These are phyloP conservation scores for Ptychoptera albimana DNA, from an alignment of 2,888 invertebrate species.

Conservation along the genomic window DNA sequence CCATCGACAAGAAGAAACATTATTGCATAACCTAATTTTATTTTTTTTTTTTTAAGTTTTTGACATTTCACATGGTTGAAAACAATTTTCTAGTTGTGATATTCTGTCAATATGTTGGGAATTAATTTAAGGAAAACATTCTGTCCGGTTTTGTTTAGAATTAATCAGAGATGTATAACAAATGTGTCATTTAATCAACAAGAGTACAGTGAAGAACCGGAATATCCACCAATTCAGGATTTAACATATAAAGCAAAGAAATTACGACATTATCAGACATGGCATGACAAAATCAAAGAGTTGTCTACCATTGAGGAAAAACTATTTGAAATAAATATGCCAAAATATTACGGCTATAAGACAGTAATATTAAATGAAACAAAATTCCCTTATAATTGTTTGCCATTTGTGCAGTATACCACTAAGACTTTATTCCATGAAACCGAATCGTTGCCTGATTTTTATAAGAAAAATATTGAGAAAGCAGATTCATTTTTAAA, in stretches of 20 bases:
- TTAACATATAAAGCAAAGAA: constrained; percentile 34
- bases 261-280: constrained; percentile 30
- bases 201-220: constrained; percentile 25
- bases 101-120: not conserved
- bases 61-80: too few relatives aligned
- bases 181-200: not conserved
- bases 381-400: constrained; percentile 44
- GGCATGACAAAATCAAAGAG: constrained; percentile 42
- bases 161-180: not conserved
- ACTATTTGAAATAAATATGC: constrained; percentile 66
- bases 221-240: constrained; percentile 50
- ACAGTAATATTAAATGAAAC: constrained; percentile 44
- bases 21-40: too few relatives aligned
- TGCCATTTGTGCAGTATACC: constrained; percentile 53
- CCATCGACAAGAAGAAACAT: too few relatives aligned
- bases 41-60: too few relatives aligned
- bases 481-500: constrained; percentile 33
- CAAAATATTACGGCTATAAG: constrained; percentile 63
- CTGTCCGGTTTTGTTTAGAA: not conserved
- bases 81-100: too few relatives aligned
- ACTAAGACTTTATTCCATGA: constrained; percentile 61
- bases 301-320: constrained; percentile 70
- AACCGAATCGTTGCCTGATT: constrained; percentile 40
- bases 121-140: not conserved
- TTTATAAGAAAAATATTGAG: constrained; percentile 34